Base-by-base conservation (phyloP, 2,113 vertebrate species). In the Condylura cristata region DNA sequence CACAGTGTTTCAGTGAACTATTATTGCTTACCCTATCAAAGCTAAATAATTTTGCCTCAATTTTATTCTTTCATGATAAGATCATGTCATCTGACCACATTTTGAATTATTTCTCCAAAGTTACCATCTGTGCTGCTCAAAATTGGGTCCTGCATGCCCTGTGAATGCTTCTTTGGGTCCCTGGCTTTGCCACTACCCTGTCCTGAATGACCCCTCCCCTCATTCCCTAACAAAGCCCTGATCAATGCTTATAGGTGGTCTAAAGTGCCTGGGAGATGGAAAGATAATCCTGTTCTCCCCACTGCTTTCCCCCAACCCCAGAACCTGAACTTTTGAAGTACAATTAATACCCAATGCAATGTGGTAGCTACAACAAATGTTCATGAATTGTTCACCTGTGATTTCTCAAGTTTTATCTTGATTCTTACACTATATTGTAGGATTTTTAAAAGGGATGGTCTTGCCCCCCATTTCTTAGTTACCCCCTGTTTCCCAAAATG, bases 381-480 rank as follows among this genome's bases (percentile, higher is more conserved):
- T 83, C n/a, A 22, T 68, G 51, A 92, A 66, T 78, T 53, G 61
- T 66, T 87, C 34, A 90, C 28, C n/a, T 79, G 65, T 63, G 83
- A 80, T 76, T 72, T 83, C 78, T 60, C 75, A 22, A 2, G 28
- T 68, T 53, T 88, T 82, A 53, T 48, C 53, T 82, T 51, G n/a
- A 86, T 90, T 83, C 14, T 95, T 86, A 51, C 82, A 79, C 14
- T 86, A 17, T 61, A 68, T 10, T 63, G 18, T 30, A 79, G 70
- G n/a, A 71, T 65, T 68, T 76, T 65, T 30, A 70, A 78, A 94
- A 13, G 78, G 74, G 28, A 70, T 34, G 26, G 28, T 44, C 44
- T 78, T 71, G 51, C 28, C 78, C 89, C 89, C 70, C 20, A 86
- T 83, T 94, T 91, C 8, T 71, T 68, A 91, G 71, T 78, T 74